Evolutionary conservation across 2,888 invertebrate species (phyloP).

Genomic region (Amiota communis): DNA sequence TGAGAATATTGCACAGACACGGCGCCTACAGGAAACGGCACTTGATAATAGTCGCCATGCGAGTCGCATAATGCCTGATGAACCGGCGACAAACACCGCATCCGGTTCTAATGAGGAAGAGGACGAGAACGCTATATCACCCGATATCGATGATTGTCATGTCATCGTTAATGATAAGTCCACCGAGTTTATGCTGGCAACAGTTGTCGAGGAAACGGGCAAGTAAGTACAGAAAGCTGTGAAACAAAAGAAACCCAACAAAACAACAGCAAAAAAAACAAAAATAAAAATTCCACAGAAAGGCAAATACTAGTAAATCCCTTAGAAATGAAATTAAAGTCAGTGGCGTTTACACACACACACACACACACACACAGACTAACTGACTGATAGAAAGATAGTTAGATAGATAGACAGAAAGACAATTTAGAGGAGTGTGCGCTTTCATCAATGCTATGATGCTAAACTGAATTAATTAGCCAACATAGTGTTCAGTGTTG

Average conservation of each 20-base stretch:
- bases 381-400: too few species aligned
- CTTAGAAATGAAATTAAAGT: neutral
- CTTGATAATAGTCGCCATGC: slow-evolving; percentile 75
- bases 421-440: too few species aligned
- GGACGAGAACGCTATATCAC: slow-evolving; percentile 79
- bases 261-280: neutral
- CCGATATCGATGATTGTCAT: slow-evolving; percentile 83
- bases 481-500: neutral
- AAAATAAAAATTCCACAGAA: neutral
- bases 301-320: neutral
- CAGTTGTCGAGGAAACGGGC: slow-evolving; percentile 87
- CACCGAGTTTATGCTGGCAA: slow-evolving; percentile 91
- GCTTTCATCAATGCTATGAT: neutral
- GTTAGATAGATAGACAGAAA: too few species aligned
- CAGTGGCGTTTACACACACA: neutral
- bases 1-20: slow-evolving; percentile 89
- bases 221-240: slow-evolving; percentile 77
- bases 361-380: neutral
- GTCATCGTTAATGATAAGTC: slow-evolving; percentile 93
- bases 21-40: slow-evolving; percentile 86
- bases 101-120: slow-evolving; percentile 92
- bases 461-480: slow-evolving; percentile 14
- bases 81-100: slow-evolving; percentile 90
- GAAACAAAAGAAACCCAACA: neutral
- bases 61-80: slow-evolving; percentile 77